Evolutionary conservation across 2,888 invertebrate genomes (phyloP).

Genomic region (Apotomis capreana): DNA sequence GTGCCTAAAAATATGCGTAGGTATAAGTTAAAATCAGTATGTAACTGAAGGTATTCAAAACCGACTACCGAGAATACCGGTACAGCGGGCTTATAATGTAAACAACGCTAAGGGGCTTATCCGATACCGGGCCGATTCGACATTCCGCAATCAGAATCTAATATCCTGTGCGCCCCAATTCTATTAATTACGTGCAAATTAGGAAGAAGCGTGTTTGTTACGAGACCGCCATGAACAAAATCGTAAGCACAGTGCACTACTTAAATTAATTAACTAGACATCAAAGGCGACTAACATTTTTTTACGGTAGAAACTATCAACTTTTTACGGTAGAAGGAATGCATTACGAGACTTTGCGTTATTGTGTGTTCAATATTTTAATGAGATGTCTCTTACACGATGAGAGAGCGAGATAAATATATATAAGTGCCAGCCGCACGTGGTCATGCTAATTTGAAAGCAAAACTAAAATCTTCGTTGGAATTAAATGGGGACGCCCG

Average conservation of each 20-base stretch:
- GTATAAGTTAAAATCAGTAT: no score
- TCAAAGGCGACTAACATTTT: no score
- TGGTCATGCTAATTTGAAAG: slow-evolving; percentile 19
- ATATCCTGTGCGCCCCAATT: slow-evolving; percentile 21
- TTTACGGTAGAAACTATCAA: no score
- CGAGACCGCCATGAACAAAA: no score
- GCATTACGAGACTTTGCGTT: background rate
- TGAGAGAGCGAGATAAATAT: no score
- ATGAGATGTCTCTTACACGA: no score
- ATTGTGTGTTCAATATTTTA: background rate
- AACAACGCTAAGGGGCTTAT: background rate
- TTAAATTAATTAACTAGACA: no score
- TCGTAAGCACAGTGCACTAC: no score
- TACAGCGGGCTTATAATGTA: no score
- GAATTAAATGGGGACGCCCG: slow-evolving; percentile 13
- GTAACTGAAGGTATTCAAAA: no score
- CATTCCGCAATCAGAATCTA: slow-evolving; percentile 26
- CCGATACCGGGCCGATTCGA: slow-evolving; percentile 2
- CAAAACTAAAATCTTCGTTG: slow-evolving; percentile 17
- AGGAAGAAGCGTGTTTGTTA: background rate
- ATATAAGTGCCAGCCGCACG: background rate
- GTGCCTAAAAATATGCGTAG: no score
- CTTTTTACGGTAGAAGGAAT: no score
- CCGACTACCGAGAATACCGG: background rate
- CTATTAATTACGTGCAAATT: background rate